Conservation (phyloP, 2,888 invertebrate genomes). For the Cosmia pyralina region DNA sequence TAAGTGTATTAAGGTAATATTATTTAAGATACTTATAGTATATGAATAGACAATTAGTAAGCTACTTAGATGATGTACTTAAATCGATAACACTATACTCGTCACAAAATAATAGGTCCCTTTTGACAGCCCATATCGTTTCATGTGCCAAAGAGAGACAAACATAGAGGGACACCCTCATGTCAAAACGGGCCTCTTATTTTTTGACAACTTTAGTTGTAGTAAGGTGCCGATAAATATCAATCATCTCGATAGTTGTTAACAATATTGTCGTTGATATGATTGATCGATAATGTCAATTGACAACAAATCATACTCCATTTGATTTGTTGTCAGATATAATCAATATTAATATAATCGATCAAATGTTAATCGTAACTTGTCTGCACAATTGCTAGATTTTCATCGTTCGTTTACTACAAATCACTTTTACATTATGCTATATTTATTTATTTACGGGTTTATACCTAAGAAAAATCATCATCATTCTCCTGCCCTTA, state of each 20-base stretch:
- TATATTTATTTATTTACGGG: neutral
- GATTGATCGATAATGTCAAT: constrained; percentile 38
- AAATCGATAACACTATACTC: no score
- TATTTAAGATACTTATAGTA: no score
- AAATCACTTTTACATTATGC: no score
- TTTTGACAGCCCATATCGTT: no score
- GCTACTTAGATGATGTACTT: neutral
- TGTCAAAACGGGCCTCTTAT: no score
- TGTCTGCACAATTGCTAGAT: constrained; percentile 14
- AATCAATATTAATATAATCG: constrained; percentile 24
- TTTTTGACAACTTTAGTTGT: no score
- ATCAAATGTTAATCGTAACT: constrained; percentile 24
- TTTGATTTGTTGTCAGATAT: constrained; percentile 33
- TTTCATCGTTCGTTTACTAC: neutral
- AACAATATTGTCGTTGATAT: constrained; percentile 5
- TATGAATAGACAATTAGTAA: no score
- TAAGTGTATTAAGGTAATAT: no score
- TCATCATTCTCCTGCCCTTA: no score
- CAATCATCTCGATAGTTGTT: constrained; percentile 4
- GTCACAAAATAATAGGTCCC: no score
- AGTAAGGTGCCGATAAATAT: constrained; percentile 10
- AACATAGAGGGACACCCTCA: no score
- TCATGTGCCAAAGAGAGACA: no score
- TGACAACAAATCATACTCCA: constrained; percentile 19
- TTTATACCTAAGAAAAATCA: neutral